A percentile compares a stretch with the other conserved stretches of the same genome.
phyloP scores from a whole-genome alignment of 2,113 vertebrate genomes.

The Macrotis lagotis region DNA sequence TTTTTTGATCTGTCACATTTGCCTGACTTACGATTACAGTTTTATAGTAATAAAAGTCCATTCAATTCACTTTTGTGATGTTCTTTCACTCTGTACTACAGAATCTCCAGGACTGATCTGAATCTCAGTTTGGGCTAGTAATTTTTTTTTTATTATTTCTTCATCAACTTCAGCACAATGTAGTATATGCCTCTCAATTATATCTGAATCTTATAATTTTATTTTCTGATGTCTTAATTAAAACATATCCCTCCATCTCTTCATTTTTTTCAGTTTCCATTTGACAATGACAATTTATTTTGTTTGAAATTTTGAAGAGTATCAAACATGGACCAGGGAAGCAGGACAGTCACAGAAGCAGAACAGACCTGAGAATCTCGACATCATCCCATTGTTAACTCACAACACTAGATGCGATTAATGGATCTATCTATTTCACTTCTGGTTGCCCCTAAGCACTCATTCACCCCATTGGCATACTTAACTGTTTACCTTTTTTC shows the following conservation, averaged over 20 bases:
- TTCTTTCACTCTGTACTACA: background rate
- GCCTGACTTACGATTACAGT: background rate
- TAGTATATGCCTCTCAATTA: background rate
- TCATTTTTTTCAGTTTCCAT: background rate
- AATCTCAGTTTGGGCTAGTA: background rate
- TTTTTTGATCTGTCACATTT: background rate
- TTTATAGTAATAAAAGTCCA: background rate
- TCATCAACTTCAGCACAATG: background rate
- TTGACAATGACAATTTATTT: background rate
- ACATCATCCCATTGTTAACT: background rate
- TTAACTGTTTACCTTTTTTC: background rate
- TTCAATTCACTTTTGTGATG: background rate
- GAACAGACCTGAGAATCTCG: background rate
- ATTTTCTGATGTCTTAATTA: background rate
- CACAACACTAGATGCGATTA: background rate
- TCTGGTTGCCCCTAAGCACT: background rate
- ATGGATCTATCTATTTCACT: background rate
- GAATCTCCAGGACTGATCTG: background rate
- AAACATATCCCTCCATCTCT: background rate
- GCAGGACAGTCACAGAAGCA: background rate
- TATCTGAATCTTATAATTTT: background rate
- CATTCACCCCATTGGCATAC: background rate
- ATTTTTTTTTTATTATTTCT: background rate
- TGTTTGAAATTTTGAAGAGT: background rate
- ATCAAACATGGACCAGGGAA: background rate